Evolutionary conservation across 1,140 invertebrate genomes (phyloP).

Genomic region (Plodia interpunctella): DNA sequence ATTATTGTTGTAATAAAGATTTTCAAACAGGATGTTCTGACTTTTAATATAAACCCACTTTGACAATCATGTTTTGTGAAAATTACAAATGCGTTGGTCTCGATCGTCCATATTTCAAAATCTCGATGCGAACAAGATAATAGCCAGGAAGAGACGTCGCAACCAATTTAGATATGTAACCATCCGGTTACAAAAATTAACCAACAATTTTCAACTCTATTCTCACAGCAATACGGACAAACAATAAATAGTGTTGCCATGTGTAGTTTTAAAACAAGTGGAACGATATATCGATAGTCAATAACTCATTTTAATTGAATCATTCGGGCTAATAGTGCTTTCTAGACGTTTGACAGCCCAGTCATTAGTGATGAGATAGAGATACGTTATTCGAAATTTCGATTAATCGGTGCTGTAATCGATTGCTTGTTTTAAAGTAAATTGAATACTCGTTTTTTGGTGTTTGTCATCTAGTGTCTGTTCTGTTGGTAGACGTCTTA

Average conservation of each 20-base stretch:
- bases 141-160: background rate
- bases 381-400: conserved; percentile 34
- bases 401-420: conserved; percentile 36
- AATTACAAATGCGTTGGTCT: conserved; percentile 4
- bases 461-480: background rate
- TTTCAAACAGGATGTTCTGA: background rate
- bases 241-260: conserved; percentile 15
- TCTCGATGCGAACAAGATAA: conserved; percentile 8
- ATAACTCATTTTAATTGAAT: conserved; percentile 71
- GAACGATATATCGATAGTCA: conserved; percentile 43
- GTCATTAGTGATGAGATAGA: conserved; percentile 55
- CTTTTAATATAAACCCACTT: background rate
- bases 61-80: background rate
- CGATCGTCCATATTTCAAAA: conserved; percentile 7
- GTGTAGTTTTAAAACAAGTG: conserved; percentile 26
- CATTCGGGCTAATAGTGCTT: conserved; percentile 58
- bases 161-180: conserved; percentile 10
- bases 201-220: conserved; percentile 6
- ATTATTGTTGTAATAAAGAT: background rate
- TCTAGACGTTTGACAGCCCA: conserved; percentile 59
- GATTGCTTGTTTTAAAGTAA: conserved; percentile 17
- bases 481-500: too few species aligned
- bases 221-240: background rate
- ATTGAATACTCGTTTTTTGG: conserved; percentile 12
- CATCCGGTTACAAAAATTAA: conserved; percentile 12